Evolutionary conservation across 2,888 invertebrate genomes (phyloP).

Genomic region (Andrena trimmerana): DNA sequence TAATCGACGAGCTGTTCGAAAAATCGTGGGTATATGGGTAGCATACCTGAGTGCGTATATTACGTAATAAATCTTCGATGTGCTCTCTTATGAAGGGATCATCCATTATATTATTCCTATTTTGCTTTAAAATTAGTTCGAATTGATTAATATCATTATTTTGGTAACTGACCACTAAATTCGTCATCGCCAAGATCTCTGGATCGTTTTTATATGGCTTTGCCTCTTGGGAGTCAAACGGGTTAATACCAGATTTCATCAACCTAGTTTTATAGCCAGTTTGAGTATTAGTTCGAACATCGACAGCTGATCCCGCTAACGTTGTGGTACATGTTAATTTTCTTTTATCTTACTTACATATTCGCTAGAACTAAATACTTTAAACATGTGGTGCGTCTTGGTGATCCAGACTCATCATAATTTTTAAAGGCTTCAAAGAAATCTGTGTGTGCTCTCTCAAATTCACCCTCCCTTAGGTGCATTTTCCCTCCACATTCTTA

Average conservation of each 20-base stretch:
- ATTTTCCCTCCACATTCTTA: constrained; percentile 99
- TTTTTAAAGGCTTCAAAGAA: constrained; percentile 99
- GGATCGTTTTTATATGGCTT: constrained; percentile 99
- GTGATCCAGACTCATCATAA: constrained; percentile 99
- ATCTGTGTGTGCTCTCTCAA: constrained; percentile 99
- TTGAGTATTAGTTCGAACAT: background rate
- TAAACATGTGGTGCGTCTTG: constrained; percentile 97
- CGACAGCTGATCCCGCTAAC: background rate
- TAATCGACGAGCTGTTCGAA: constrained; percentile 4
- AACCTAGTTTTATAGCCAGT: constrained; percentile 87
- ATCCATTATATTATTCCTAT: constrained; percentile 98
- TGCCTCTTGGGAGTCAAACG: constrained; percentile 99
- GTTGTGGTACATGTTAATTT: background rate
- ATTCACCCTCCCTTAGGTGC: constrained; percentile 99
- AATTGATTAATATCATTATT: constrained; percentile 99
- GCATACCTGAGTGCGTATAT: constrained; percentile 92
- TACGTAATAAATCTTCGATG: constrained; percentile 97
- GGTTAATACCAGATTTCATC: constrained; percentile 99
- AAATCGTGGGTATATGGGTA: background rate
- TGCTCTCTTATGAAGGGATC: constrained; percentile 99
- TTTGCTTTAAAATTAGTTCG: constrained; percentile 97
- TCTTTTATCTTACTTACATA: constrained; percentile 89
- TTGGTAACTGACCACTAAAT: constrained; percentile 98
- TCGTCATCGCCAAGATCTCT: constrained; percentile 99
- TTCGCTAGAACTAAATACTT: constrained; percentile 99